Evolutionary conservation across 2,113 vertebrate genomes (phyloP).

Genomic region (Paramisgurnus dabryanus): DNA sequence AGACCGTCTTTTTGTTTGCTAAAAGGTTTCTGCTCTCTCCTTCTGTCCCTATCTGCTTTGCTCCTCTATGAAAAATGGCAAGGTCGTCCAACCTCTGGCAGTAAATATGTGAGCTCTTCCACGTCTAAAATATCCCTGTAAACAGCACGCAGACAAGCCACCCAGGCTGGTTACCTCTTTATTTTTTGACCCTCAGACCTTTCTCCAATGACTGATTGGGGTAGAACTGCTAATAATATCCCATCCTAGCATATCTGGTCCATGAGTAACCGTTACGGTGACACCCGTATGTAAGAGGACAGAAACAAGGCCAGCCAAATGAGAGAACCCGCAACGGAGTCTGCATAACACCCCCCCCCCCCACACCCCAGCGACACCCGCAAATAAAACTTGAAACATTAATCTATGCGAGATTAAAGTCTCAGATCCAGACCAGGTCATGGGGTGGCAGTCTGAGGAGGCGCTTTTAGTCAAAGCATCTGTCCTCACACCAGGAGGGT

Average conservation of each 20-base stretch:
- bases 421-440: slow-evolving; percentile 70
- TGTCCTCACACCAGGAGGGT: slow-evolving; percentile 59
- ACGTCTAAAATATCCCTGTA: slow-evolving; percentile 69
- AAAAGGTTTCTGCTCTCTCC: slow-evolving; percentile 3
- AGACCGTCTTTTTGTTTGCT: neutral
- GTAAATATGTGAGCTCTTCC: slow-evolving; percentile 75
- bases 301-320: slow-evolving; percentile 73
- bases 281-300: slow-evolving; percentile 58
- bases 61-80: slow-evolving; percentile 68
- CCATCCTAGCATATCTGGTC: slow-evolving; percentile 78
- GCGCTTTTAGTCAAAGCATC: slow-evolving; percentile 55
- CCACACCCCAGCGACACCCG: slow-evolving; percentile 42
- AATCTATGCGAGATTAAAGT: slow-evolving; percentile 71
- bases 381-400: slow-evolving; percentile 71
- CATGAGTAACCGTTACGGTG: slow-evolving; percentile 82
- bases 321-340: slow-evolving; percentile 64
- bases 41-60: slow-evolving; percentile 31
- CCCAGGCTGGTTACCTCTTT: slow-evolving; percentile 79
- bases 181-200: slow-evolving; percentile 84
- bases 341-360: slow-evolving; percentile 50
- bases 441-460: slow-evolving; percentile 61
- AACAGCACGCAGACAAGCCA: slow-evolving; percentile 74
- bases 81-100: slow-evolving; percentile 66
- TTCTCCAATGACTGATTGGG: slow-evolving; percentile 80
- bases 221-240: slow-evolving; percentile 77